Percentiles rank a stretch among this genome's conserved stretches.
Evolutionary conservation across 2,888 invertebrate species (phyloP).

Genomic region (Hydrotaea cyrtoneurina): DNA sequence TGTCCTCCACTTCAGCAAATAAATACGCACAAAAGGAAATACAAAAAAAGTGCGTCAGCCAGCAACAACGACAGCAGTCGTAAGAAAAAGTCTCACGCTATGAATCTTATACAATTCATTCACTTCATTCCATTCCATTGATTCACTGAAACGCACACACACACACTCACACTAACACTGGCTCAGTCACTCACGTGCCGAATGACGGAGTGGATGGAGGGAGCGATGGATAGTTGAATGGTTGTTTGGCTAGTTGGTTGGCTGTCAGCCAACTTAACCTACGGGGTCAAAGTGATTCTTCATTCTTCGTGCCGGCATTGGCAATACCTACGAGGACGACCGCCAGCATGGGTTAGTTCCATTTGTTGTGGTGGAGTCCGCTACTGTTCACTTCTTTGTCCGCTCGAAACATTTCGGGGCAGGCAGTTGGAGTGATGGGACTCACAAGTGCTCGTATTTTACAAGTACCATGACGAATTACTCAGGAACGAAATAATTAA

Average conservation of each 20-base stretch:
- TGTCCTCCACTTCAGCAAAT: background rate
- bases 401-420: background rate
- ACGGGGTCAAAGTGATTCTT: constrained; percentile 49
- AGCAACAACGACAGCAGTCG: constrained; percentile 12
- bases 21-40: constrained; percentile 13
- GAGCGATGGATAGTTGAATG: background rate
- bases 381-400: constrained; percentile 12
- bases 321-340: constrained; percentile 9
- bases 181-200: constrained; percentile 43
- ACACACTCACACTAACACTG: constrained; percentile 8
- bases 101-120: constrained; percentile 42
- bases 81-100: constrained; percentile 49
- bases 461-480: constrained; percentile 73
- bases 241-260: constrained; percentile 22
- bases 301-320: constrained; percentile 32
- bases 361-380: background rate
- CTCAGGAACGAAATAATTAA: constrained; percentile 77
- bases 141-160: constrained; percentile 16
- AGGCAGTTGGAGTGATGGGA: background rate
- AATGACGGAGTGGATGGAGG: constrained; percentile 12
- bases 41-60: background rate
- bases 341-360: background rate
- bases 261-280: constrained; percentile 53
- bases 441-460: constrained; percentile 39
- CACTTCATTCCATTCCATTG: constrained; percentile 20